Base-by-base conservation (phyloP, 2,888 invertebrate species). In the Oscheius sp. region DNA sequence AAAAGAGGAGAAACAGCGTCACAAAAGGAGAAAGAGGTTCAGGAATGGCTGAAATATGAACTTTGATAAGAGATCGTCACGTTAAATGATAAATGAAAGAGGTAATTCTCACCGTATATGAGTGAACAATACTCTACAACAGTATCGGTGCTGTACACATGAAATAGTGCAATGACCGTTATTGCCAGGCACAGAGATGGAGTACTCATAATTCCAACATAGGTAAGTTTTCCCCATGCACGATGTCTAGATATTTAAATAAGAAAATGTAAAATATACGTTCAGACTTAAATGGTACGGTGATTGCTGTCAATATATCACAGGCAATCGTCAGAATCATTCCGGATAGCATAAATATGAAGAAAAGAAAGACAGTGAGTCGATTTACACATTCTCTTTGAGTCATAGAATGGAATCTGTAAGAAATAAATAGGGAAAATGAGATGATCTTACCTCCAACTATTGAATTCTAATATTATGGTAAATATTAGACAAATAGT, bases 31-130 rank as follows among this genome's bases (percentile, higher is more conserved):
- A 2, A 29, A 43, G 35, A n/a, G 16, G n/a, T n/a, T 61, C n/a
- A 23, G 61, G 61, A 13, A 21, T 61, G 6, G 61, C 61, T 61
- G 61, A 61, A 61, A 61, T 35, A 6, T 35, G 35, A 9, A 35
- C 3, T 6, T 6, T 35, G 9, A 3, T 35, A 3, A 35, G 35
- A 23, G 27, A 25, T 59, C 29, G 41, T 16, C 5, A 5, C 7
- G 56, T 13, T 56, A 27, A 25, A 49, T 13, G 13, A 49, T 18
- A 13, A 49, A 13, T 16, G 13, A 49, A 3, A 49, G 49, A n/a
- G 49, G 6, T 49, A 58, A 27, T 13, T 25, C 61, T 21, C 13
- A 45, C 61, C 61, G 16, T 43, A n/a, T 5, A 41, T 21, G 1
- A 41, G 21, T n/a, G 41, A 35, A 41, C 43, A 61, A 13, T 61